These are phyloP conservation scores for Caenorhabditis remanei DNA, from an alignment of 1,140 invertebrate genomes.

Conservation along the genomic window DNA sequence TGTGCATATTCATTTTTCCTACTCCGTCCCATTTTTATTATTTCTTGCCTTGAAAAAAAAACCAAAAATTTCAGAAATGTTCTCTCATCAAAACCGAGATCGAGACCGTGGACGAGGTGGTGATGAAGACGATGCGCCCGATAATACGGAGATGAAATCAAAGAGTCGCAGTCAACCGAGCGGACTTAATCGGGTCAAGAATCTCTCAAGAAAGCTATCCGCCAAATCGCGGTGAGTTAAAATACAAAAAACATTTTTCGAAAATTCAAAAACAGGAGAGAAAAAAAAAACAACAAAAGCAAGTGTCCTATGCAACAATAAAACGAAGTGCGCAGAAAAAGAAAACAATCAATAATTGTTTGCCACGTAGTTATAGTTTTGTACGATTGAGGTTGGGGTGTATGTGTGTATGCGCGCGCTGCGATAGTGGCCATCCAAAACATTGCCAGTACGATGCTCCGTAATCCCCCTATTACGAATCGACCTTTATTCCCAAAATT, in stretches of 20 bases:
- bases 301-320: background rate
- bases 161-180: constrained; percentile 67
- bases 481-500: no score
- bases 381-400: no score
- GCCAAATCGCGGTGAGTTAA: constrained; percentile 66
- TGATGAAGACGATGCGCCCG: constrained; percentile 50
- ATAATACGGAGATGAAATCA: constrained; percentile 48
- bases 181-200: constrained; percentile 67
- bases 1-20: background rate
- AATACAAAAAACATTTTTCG: background rate
- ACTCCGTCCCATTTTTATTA: background rate
- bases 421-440: no score
- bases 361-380: no score
- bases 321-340: constrained; percentile 2
- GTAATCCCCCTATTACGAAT: no score
- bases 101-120: background rate
- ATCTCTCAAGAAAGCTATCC: constrained; percentile 66
- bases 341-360: background rate
- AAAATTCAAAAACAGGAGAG: background rate
- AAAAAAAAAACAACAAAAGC: background rate
- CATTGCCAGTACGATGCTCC: background rate
- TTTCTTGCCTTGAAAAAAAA: background rate
- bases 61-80: background rate
- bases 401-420: no score
- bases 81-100: constrained; percentile 26